Evolutionary conservation across 2,888 invertebrate genomes (phyloP).

Genomic region (Taphrorychus bicolor): DNA sequence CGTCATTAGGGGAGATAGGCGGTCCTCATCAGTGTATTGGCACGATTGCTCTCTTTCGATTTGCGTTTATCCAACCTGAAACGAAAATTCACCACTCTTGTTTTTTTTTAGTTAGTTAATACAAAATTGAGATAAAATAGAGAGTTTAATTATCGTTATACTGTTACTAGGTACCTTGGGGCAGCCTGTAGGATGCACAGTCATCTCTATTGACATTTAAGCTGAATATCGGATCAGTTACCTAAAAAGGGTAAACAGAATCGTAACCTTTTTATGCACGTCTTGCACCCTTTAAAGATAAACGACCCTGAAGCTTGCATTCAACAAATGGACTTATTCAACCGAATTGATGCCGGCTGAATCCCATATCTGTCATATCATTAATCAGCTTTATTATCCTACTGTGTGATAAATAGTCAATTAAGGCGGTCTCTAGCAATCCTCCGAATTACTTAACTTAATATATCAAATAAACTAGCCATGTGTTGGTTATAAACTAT

Average conservation of each 20-base stretch:
- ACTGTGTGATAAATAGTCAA: conserved; percentile 26
- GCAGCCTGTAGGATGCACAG: too few species aligned
- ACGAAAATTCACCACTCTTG: background rate
- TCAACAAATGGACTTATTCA: conserved; percentile 29
- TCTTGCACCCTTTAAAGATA: conserved; percentile 27
- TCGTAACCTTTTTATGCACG: conserved; percentile 22
- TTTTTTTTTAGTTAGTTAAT: too few species aligned
- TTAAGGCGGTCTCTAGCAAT: conserved; percentile 9
- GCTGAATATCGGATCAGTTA: too few species aligned
- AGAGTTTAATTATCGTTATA: background rate
- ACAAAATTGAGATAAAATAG: background rate
- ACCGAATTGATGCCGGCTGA: conserved; percentile 18
- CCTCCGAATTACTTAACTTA: background rate
- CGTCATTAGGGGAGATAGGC: conserved; percentile 8
- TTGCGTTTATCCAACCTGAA: background rate
- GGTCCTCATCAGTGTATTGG: conserved; percentile 7
- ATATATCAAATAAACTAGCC: background rate
- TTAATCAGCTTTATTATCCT: conserved; percentile 29
- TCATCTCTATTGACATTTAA: too few species aligned
- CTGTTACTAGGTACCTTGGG: too few species aligned
- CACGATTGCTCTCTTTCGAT: background rate
- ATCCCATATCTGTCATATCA: conserved; percentile 25
- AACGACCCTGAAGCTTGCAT: conserved; percentile 20
- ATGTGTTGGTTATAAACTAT: background rate
- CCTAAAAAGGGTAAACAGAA: background rate